These are phyloP conservation scores for Chionodraco myersi DNA, from an alignment of 2,113 vertebrate genomes.

Conservation along the genomic window DNA sequence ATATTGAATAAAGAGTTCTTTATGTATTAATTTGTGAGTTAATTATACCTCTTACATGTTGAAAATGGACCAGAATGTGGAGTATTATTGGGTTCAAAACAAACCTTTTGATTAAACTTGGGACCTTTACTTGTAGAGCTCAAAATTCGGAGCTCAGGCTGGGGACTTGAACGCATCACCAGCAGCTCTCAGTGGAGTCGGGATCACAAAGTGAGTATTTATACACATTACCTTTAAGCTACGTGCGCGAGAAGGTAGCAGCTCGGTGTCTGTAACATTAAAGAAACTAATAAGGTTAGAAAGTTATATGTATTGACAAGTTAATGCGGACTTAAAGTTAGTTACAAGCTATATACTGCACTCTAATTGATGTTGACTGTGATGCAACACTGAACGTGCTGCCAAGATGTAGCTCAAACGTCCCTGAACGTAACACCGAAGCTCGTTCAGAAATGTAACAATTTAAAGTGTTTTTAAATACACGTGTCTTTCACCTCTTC, in stretches of 20 bases:
- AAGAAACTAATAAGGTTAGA: not conserved
- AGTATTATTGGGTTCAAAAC: too few species aligned
- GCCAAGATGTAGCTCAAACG: not conserved
- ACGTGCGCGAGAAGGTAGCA: not conserved
- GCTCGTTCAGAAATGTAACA: accelerated
- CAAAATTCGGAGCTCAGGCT: not conserved
- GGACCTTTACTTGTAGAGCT: accelerated
- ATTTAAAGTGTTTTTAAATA: not conserved
- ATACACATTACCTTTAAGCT: accelerated
- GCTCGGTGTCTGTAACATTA: too few species aligned
- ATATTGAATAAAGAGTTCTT: too few species aligned
- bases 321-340: not conserved
- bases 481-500: too few species aligned
- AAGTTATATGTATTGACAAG: not conserved
- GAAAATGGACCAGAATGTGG: too few species aligned
- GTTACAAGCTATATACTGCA: not conserved
- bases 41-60: too few species aligned
- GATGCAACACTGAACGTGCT: not conserved
- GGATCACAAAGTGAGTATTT: not conserved
- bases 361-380: not conserved
- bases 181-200: not conserved
- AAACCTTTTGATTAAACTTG: not conserved
- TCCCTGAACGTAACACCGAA: not conserved
- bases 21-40: too few species aligned
- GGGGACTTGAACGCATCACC: constrained; percentile 29